Percentiles rank a stretch among this genome's conserved stretches.
phyloP scores from a whole-genome alignment of 2,888 invertebrate genomes.

The Podabrus alpinus region DNA sequence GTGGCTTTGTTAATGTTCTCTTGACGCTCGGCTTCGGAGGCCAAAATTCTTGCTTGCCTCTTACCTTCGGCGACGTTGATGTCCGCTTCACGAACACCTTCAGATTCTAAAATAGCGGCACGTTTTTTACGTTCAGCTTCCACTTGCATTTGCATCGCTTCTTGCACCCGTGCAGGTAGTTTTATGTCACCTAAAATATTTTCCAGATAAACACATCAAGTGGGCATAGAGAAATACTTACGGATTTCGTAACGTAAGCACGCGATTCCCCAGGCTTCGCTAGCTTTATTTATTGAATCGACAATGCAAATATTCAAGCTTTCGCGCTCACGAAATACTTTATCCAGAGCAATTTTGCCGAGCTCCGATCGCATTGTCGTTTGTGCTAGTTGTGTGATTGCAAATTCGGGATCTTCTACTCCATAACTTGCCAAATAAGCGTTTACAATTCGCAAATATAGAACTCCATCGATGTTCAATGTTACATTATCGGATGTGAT shows the following conservation, averaged over 20 bases:
- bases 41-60: slow-evolving; percentile 86
- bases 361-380: slow-evolving; percentile 99
- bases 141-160: slow-evolving; percentile 99
- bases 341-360: slow-evolving; percentile 95
- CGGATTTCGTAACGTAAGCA: slow-evolving; percentile 95
- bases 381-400: slow-evolving; percentile 97
- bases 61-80: slow-evolving; percentile 98
- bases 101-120: slow-evolving; percentile 96
- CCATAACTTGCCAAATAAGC: slow-evolving; percentile 96
- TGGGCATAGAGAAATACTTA: slow-evolving; percentile 62
- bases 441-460: slow-evolving; percentile 91
- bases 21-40: slow-evolving; percentile 90
- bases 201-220: not conserved
- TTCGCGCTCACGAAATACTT: slow-evolving; percentile 95
- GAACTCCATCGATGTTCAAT: slow-evolving; percentile 93
- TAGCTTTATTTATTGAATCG: slow-evolving; percentile 95
- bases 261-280: slow-evolving; percentile 97
- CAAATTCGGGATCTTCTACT: slow-evolving; percentile 99
- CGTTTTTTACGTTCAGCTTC: slow-evolving; percentile 97
- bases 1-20: slow-evolving; percentile 93
- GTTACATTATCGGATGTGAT: slow-evolving; percentile 98
- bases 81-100: slow-evolving; percentile 88
- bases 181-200: slow-evolving; percentile 77
- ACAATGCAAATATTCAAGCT: slow-evolving; percentile 94
- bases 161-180: slow-evolving; percentile 88